phyloP scores from a whole-genome alignment of 2,797 vertebrate genomes.

The Protosalanx chinensis region DNA sequence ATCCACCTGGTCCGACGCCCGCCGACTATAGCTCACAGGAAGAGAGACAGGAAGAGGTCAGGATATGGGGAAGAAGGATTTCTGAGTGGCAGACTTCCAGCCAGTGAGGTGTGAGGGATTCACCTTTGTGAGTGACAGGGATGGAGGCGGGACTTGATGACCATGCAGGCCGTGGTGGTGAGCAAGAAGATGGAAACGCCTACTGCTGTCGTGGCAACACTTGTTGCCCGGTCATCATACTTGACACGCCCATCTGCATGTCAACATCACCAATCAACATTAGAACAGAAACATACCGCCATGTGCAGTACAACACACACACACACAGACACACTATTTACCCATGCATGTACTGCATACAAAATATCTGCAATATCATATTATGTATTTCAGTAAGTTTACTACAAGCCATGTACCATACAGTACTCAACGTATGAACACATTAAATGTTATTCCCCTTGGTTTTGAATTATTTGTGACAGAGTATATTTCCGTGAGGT shows the following conservation, averaged over 20 bases:
- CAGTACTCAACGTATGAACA: neutral
- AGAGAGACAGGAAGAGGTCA: neutral
- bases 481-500: conserved; percentile 43
- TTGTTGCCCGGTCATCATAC: conserved; percentile 15
- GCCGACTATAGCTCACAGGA: conserved; percentile 51
- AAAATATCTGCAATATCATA: neutral
- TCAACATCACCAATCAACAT: neutral
- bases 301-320: conserved; percentile 1
- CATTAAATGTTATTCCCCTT: neutral
- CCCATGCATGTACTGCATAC: neutral
- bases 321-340: neutral
- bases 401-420: neutral
- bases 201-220: conserved; percentile 71
- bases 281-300: neutral
- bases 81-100: neutral
- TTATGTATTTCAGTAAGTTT: neutral
- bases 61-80: neutral
- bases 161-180: conserved; percentile 73
- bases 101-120: conserved; percentile 2
- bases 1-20: conserved; percentile 75
- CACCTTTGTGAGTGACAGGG: conserved; percentile 69
- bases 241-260: conserved; percentile 46
- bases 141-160: conserved; percentile 71
- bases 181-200: conserved; percentile 76
- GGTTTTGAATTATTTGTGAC: conserved; percentile 36